Evolutionary conservation across 2,888 invertebrate genomes (phyloP), one percentile per base, ranked within the genome.

Genomic region (Callosobruchus maculatus): DNA sequence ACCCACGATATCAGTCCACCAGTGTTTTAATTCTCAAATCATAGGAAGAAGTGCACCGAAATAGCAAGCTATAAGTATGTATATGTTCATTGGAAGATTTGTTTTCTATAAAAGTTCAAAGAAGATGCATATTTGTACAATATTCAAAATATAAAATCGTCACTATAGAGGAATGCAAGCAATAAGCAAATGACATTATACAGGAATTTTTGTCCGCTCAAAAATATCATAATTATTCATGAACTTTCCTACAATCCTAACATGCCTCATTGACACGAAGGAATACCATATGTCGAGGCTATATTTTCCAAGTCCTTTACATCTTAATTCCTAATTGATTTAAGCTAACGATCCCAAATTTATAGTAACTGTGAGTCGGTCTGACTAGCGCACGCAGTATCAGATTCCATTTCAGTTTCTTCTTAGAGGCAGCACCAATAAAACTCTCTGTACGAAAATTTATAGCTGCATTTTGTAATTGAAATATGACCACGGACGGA

Each of bases 251-350:
- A 49, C 13, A 49, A 49, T 49, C 49, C 49, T 49, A 49, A 18
- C 1, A 18, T 7, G 4, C 13, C 49, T 13, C 13, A 49, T 49
- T 49, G 9, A 49, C 49, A 49, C 49, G 1, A 18, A 49, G 13
- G 3, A 49, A 49, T 18, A 7, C 49, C 49, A 49, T 49, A 49
- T 49, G 49, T 18, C 18, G 49, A 7, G 76, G 75, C 70, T 77
- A 76, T 75, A 76, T 77, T 77, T n/a, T 71, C 26, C 26, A 67
- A 0, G 20, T 31, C 21, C 67, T 21, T 70, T 2, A 21, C 69
- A 69, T 69, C 69, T 22, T 69, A 69, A 69, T 22, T 69, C 21
- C 21, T 68, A 68, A 68, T 68, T 26, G 26, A 26, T 26, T 26
- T 26, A 26, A 2, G 26, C 7, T 26, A 26, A 26, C 26, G 49